These are phyloP conservation scores for Nephila pilipes DNA, from an alignment of 1,140 invertebrate genomes.

Conservation along the genomic window DNA sequence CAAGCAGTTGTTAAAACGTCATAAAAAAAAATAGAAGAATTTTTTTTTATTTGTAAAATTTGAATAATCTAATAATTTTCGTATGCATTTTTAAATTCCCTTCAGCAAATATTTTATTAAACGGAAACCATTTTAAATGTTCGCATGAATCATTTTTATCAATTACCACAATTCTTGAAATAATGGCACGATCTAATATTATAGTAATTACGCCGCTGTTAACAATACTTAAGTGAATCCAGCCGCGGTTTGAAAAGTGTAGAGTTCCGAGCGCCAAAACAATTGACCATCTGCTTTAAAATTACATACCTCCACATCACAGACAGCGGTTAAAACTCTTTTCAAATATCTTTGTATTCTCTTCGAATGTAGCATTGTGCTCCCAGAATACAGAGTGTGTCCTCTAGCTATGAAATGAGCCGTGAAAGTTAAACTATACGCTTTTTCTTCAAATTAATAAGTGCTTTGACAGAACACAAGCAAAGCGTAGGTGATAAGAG, in stretches of 20 bases:
- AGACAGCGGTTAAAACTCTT: background rate
- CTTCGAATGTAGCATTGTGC: background rate
- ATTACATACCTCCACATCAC: background rate
- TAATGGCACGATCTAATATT: background rate
- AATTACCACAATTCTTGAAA: background rate
- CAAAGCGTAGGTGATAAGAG: background rate
- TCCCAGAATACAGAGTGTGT: constrained; percentile 18
- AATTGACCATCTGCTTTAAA: constrained; percentile 23
- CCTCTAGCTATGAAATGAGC: constrained; percentile 23
- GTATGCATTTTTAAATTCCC: too few relatives aligned
- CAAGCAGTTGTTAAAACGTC: too few relatives aligned
- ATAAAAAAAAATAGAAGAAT: too few relatives aligned
- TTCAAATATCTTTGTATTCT: constrained; percentile 1
- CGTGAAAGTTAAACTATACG: constrained; percentile 47
- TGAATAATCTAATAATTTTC: too few relatives aligned
- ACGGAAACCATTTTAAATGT: too few relatives aligned
- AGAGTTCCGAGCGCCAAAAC: background rate
- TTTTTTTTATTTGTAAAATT: too few relatives aligned
- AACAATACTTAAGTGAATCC: background rate
- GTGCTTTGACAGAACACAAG: background rate
- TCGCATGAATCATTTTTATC: background rate
- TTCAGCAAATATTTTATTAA: too few relatives aligned
- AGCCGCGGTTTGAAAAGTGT: background rate
- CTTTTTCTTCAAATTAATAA: background rate
- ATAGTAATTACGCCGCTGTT: background rate